phyloP scores from a whole-genome alignment of 2,113 vertebrate species.

The Noturus placidus region DNA sequence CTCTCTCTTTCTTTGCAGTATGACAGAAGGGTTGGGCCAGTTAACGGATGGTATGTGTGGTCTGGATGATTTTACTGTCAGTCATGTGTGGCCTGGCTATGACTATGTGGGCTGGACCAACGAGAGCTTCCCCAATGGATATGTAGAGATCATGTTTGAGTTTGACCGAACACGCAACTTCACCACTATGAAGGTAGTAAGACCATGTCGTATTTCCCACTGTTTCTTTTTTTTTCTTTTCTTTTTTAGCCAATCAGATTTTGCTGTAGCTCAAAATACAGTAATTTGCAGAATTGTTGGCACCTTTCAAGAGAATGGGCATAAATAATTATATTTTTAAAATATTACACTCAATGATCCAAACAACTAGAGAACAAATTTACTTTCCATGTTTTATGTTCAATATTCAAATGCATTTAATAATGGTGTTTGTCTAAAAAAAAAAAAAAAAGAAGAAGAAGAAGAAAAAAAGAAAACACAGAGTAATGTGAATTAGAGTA shows the following conservation, averaged over 20 bases:
- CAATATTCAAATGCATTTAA: background rate
- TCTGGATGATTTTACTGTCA: slow-evolving; percentile 89
- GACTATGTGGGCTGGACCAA: slow-evolving; percentile 97
- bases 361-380: background rate
- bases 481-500: background rate
- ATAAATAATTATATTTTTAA: background rate
- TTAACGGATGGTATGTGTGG: slow-evolving; percentile 92
- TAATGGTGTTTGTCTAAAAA: too few species aligned
- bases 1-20: slow-evolving; percentile 69
- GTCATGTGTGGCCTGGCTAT: slow-evolving; percentile 90
- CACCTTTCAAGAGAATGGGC: background rate
- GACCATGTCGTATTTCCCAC: background rate
- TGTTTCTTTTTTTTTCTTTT: background rate
- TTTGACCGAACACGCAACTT: slow-evolving; percentile 95
- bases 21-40: slow-evolving; percentile 95
- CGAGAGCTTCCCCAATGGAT: slow-evolving; percentile 80
- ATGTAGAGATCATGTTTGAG: slow-evolving; percentile 94
- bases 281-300: background rate
- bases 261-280: background rate
- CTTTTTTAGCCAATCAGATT: background rate
- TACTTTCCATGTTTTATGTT: background rate
- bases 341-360: background rate
- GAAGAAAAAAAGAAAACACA: too few species aligned
- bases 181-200: slow-evolving; percentile 93
- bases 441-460: too few species aligned